Evolutionary conservation across 1,140 invertebrate species (phyloP), one percentile per base, ranked within the genome.

Genomic region (Anoplolepis gracilipes): DNA sequence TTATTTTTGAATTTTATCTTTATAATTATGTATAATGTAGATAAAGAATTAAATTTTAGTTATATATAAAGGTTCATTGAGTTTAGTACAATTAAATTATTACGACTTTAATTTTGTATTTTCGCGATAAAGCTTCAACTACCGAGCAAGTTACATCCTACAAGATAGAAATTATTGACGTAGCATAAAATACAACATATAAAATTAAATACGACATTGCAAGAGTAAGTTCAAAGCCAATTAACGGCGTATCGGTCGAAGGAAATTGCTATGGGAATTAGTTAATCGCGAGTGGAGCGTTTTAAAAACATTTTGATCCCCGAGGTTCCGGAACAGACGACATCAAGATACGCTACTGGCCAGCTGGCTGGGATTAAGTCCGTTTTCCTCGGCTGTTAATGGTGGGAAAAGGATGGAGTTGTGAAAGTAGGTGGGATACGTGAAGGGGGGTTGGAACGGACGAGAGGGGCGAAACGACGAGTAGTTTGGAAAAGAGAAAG

Each of bases 311-410:
- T 85, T 62, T 69, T 28, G 25, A 73, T 30, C 28, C 73, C 39
- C 33, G 25, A 42, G 59, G 69, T 25, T 87, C 30, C 61, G 61
- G 42, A 55, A 72, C n/a, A 22, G 57, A 59, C 76, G 76, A 53
- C 42, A 55, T 39, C 70, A 28, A 85, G 59, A 85, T 85, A 77
- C 85, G 64, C 25, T 70, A 61, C 33, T 70, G 76, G 59, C 64
- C 81, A 72, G 81, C 42, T 82, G 69, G 46, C 55, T 77, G 33
- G 69, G 64, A 90, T 88, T 88, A 88, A 88, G 84, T 84, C 84
- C 62, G 57, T 70, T 90, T 81, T 88, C 53, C 72, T 73, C 72
- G 57, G 13, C 49, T 57, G 73, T 75, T 67, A 77, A 75, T 57
- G 36, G 69, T 70, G 28, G 67, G n/a, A 67, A 61, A 75, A 73